A percentile compares a stretch with the other conserved stretches of the same genome.
These are phyloP conservation scores for Adelphocoris suturalis DNA, from an alignment of 2,888 invertebrate genomes.

Conservation along the genomic window DNA sequence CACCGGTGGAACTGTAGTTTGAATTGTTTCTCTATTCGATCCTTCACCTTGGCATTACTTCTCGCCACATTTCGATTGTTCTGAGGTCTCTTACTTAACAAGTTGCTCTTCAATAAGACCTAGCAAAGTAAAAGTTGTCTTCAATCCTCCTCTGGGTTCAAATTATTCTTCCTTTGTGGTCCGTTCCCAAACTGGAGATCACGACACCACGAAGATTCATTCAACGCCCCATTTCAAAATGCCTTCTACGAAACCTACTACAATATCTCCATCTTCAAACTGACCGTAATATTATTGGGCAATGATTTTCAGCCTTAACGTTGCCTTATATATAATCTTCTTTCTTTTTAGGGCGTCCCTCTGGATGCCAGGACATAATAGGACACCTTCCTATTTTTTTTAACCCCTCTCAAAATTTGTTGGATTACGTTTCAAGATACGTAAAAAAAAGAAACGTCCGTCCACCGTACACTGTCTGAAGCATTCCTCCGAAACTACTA, in stretches of 20 bases:
- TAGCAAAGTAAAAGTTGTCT: not conserved
- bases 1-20: no score
- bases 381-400: no score
- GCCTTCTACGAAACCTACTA: not conserved
- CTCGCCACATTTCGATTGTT: not conserved
- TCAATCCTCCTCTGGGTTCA: not conserved
- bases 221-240: not conserved
- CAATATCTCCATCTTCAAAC: no score
- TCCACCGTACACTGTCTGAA: no score
- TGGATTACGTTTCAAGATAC: no score
- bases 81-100: not conserved
- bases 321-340: not conserved
- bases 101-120: conserved; percentile 5
- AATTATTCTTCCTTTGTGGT: not conserved
- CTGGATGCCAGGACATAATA: no score
- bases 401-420: no score
- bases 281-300: no score
- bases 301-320: not conserved
- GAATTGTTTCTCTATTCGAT: not conserved
- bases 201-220: not conserved
- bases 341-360: no score
- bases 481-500: no score
- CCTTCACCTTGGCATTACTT: conserved; percentile 18
- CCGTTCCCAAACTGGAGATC: not conserved
- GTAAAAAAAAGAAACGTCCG: no score